Evolutionary conservation across 2,888 invertebrate genomes (phyloP), one percentile per base, ranked within the genome.

Genomic region (Drosophila seclusa): DNA sequence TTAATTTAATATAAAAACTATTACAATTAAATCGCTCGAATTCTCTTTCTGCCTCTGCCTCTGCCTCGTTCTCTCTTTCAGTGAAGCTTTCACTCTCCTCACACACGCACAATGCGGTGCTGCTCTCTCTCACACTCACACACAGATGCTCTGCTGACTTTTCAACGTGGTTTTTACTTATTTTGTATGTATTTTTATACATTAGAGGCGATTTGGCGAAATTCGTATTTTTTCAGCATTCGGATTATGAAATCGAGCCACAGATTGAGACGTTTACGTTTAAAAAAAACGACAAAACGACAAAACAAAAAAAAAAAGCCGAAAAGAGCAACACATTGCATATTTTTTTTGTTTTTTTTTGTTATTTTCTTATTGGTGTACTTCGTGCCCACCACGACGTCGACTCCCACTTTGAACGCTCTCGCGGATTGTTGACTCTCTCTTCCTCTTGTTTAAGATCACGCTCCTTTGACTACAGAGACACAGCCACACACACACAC

Each of bases 151-250:
- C 55, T 59, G 60, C 62, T 80, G 42, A 29, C 50, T 83, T 79
- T 83, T 89, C 80, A 84, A 84, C 83, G 83, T 84, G 83, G 83
- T 90, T 88, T 83, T 76, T 76, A 65, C 70, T 65, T 62, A 62
- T 68, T 62, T 65, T 68, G 54, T 63, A 58, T 67, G 62, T 65
- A 53, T 76, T 79, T 72, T 71, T 84, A 73, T 68, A 74, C 57
- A 54, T 68, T 60, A 8, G 48, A 42, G 52, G 24, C 50, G 68
- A 54, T 67, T 73, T 63, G 48, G 67, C 67, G 24, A 52, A 62
- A 50, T 64, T 71, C 21, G 18, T 27, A 27, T 49, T 49, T 49
- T 49, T 49, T 49, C 49, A 27, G 27, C 27, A 27, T 27, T 27
- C 18, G 11, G 27, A 55, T 88, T 90, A 90, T 90, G 83, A 90